Base-by-base conservation (phyloP, 2,888 invertebrate species). In the Pyrrhia umbra region DNA sequence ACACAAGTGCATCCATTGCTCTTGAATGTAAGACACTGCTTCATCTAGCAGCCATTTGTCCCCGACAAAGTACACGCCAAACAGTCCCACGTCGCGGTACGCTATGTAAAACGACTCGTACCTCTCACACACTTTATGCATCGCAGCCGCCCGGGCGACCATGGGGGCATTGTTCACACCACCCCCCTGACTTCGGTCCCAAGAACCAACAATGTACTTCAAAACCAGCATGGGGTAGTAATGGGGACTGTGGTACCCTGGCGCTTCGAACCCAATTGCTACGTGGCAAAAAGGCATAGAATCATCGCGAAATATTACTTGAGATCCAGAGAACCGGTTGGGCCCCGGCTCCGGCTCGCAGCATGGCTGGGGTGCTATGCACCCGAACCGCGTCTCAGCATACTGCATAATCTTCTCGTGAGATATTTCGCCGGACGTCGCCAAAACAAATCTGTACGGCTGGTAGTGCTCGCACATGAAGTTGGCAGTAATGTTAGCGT, bases 361-460 rank as follows among this genome's bases (percentile, higher is more conserved):
- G 10, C 34, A 30, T 1, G 73, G 52, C 5, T 73, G 61, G 8
- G 80, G 46, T 10, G 54, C 20, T 45, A 88, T 61, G 81, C 96
- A 96, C 80, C 97, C 95, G 74, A 97, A 80, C 18, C 69, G 63
- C 0, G 62, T 87, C 34, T 96, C 88, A 1, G 96, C 97, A 23
- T 96, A 87, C 16, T 94, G 88, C 18, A 96, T 95, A 54, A 97
- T 90, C 54, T 96, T 90, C 0, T 95, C 90, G 79, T 98, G 97
- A 47, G 96, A 88, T 0, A 97, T 95, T 37, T 96, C 96, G 57
- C 97, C 97, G 40, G 97, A 96, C 43, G 96, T 96, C 27, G 97
- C 96, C 27, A 98, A 86, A 4, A 97, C 96, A 85, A 98, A 96
- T 72, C 97, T 94, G 16, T 96, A 82, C 0, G 92, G 92, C 23